Conservation (phyloP, 2,888 invertebrate genomes). For the Lasiommata megera region DNA sequence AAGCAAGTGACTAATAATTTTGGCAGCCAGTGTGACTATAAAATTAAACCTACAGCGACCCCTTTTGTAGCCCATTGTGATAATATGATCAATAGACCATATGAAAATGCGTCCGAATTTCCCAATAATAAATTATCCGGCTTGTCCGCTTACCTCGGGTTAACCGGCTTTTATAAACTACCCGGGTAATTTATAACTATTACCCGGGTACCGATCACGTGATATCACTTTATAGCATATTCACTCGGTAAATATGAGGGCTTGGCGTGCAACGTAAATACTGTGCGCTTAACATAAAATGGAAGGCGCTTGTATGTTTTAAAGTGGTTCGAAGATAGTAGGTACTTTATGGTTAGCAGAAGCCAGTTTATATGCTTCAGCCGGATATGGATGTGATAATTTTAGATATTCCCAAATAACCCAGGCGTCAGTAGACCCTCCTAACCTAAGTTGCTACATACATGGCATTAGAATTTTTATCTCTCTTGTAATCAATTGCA, state of each 20-base stretch:
- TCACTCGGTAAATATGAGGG: conserved; percentile 76
- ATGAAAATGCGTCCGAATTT: conserved; percentile 74
- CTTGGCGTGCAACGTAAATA: conserved; percentile 42
- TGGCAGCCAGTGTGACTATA: neutral
- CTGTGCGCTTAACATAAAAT: conserved; percentile 25
- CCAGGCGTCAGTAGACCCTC: too few species aligned
- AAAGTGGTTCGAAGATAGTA: conserved; percentile 20
- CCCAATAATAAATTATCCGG: conserved; percentile 78
- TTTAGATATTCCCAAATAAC: neutral
- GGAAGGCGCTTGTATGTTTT: conserved; percentile 12
- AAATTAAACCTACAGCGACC: neutral
- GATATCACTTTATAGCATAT: conserved; percentile 80
- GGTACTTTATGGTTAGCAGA: conserved; percentile 7
- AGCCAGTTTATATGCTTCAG: conserved; percentile 2
- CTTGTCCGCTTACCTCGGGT: conserved; percentile 80
- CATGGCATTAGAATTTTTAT: too few species aligned
- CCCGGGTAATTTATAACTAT: conserved; percentile 80
- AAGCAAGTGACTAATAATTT: neutral
- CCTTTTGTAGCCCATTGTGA: conserved; percentile 32
- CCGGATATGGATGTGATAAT: neutral
- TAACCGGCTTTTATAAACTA: conserved; percentile 82
- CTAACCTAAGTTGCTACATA: too few species aligned
- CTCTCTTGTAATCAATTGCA: too few species aligned
- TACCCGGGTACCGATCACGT: conserved; percentile 79
- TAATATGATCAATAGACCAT: conserved; percentile 57